Evolutionary conservation across 2,797 vertebrate genomes (phyloP).

Genomic region (Naso thynnoides): DNA sequence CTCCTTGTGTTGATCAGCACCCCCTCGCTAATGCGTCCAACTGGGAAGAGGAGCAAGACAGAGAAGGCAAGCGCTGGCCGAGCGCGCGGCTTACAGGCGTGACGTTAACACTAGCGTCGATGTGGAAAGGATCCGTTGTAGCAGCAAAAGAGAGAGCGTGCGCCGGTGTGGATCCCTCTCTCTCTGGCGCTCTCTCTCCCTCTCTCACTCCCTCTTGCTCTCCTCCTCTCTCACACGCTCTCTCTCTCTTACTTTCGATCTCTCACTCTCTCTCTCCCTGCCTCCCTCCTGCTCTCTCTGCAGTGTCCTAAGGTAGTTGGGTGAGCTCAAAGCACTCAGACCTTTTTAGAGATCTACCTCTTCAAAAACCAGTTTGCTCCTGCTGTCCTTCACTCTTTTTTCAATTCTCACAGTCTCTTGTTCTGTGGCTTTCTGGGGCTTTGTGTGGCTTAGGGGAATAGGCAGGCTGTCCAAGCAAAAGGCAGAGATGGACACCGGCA

Average conservation of each 20-base stretch:
- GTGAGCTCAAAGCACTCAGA: conserved; percentile 82
- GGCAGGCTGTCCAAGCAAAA: conserved; percentile 52
- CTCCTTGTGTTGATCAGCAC: conserved; percentile 64
- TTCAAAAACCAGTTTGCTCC: conserved; percentile 81
- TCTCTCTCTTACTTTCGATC: conserved; percentile 37
- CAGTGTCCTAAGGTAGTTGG: conserved; percentile 87
- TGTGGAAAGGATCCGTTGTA: conserved; percentile 83
- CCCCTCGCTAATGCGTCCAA: conserved; percentile 74
- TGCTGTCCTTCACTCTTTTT: conserved; percentile 52
- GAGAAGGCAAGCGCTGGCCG: conserved; percentile 72
- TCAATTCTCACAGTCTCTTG: conserved; percentile 65
- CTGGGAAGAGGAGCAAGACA: conserved; percentile 69
- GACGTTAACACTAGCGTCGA: conserved; percentile 81
- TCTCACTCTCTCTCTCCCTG: conserved; percentile 30
- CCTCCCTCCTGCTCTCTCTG: conserved; percentile 70
- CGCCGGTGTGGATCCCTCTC: conserved; percentile 70
- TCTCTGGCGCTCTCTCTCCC: conserved; percentile 32
- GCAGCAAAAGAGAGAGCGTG: conserved; percentile 84
- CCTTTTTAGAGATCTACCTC: conserved; percentile 81
- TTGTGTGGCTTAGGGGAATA: conserved; percentile 66
- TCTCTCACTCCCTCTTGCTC: conserved; percentile 31
- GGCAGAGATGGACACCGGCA: conserved; percentile 67
- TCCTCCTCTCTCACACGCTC: conserved; percentile 20
- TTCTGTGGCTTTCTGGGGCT: conserved; percentile 80
- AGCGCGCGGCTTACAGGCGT: conserved; percentile 78